Percentiles rank a stretch among this genome's conserved stretches.
These are phyloP conservation scores for Iphiclides podalirius DNA, from an alignment of 2,888 invertebrate genomes.

Conservation along the genomic window DNA sequence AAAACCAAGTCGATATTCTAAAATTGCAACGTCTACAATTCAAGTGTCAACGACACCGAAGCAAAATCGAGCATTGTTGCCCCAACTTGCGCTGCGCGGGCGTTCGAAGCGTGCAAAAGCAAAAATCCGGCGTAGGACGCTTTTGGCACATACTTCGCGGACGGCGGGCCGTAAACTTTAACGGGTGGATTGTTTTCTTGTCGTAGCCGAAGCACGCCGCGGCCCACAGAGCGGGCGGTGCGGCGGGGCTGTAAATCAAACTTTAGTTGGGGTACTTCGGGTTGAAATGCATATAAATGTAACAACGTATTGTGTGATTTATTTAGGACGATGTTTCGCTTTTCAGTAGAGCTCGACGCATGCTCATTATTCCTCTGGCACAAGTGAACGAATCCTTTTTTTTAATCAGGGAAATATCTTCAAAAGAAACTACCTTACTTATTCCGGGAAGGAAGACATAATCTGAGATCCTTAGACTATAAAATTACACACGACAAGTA, in stretches of 20 bases:
- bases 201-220: slow-evolving; percentile 2
- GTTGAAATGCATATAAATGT: slow-evolving; percentile 6
- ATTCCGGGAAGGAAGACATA: too few species aligned
- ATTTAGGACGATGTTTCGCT: too few species aligned
- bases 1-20: too few species aligned
- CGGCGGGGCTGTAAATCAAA: slow-evolving; percentile 15
- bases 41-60: neutral
- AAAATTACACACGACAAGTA: too few species aligned
- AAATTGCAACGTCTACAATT: too few species aligned
- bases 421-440: too few species aligned
- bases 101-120: neutral
- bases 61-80: neutral
- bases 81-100: neutral
- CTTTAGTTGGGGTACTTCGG: slow-evolving; percentile 8
- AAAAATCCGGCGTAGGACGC: slow-evolving; percentile 2
- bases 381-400: too few species aligned
- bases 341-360: too few species aligned
- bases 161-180: slow-evolving; percentile 14
- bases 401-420: too few species aligned
- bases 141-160: slow-evolving; percentile 18
- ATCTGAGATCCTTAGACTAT: too few species aligned
- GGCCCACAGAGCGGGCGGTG: slow-evolving; percentile 8
- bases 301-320: too few species aligned
- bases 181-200: slow-evolving; percentile 18
- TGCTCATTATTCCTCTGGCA: too few species aligned